Base-by-base conservation (phyloP, 2,113 vertebrate genomes). In the Falco punctatus region DNA sequence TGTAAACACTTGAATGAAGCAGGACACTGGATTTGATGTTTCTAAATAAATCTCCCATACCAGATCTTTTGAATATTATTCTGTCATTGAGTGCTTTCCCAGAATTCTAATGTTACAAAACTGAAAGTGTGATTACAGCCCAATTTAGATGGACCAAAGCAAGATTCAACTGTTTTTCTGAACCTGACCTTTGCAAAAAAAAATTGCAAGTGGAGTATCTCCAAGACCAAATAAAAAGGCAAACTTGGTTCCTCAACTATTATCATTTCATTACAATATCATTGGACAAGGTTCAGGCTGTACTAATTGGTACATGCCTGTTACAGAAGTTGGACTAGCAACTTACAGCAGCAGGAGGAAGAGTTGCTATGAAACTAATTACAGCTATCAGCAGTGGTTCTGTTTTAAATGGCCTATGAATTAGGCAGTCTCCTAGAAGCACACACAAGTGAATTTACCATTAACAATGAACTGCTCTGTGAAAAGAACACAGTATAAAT, bases 361-460 rank as follows among this genome's bases (percentile, higher is more conserved):
- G 90, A 96, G 75, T 95, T 96, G 86, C 96, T 96, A 96, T 93
- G 94, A 98, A 97, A 96, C 88, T 96, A 97, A 98, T 98, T 97
- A 95, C 67, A 94, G 73, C 94, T 97, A 96, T 97, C 97, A 96
- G 94, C 96, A 93, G 97, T 96, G 84, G 83, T 81, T 95, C 88
- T 95, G 70, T 96, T 98, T 98, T 97, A 97, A 98, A 97, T 20
- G 89, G 88, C 75, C 83, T 95, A 89, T 94, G 97, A 96, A 97
- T 95, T 94, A 94, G 77, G 55, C 71, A 90, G 84, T 52, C 95
- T 94, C 48, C 83, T 73, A 92, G 81, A 97, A 95, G 84, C 87
- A 95, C 79, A 94, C 88, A 92, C 69, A 93, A 97, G 87, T 94
- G 87, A 97, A 94, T 97, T 97, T 85, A 42, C 80, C 62, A 52